Base-by-base conservation (phyloP, 2,797 vertebrate species). In the Acanthis flammea region DNA sequence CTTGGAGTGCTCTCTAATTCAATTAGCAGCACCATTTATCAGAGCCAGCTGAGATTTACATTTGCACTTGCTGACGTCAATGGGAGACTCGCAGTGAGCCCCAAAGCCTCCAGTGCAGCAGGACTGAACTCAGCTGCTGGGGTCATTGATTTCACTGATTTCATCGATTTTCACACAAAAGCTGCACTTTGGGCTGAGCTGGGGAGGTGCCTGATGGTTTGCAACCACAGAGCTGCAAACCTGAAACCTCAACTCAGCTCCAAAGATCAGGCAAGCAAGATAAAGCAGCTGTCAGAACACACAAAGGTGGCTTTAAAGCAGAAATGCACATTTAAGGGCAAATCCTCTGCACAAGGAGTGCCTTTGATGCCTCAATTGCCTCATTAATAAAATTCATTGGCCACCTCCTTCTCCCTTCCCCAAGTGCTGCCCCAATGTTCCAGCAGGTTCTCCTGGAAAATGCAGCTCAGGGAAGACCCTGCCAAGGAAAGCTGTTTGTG, bases 1-100 rank as follows among this genome's bases (percentile, higher is more conserved):
- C 97, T 97, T 44, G 55, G 82, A 96, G 96, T 91, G 90, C 95
- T 96, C 96, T 97, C 97, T 97, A 97, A 98, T 97, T 98, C 97
- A 97, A 97, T 98, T 97, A 98, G 91, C 96, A 96, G 96, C 86
- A 87, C 90, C 94, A 94, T 97, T 97, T 97, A 97, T 97, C 91
- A 95, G 96, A 89, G 96, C 90, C 75, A 86, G 88, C 86, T 83
- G 96, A 97, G 95, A 96, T 90, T 96, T 88, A 71, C 97, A 94
- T 97, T 95, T 95, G 96, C 91, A 75, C 96, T 96, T 45, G 87
- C 95, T 97, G 98, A 98, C 95, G 93, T 98, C 97, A 96, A 54
- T 37, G 84, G 35, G 96, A 95, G 97, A 83, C 92, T 80, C 9
- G 1, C 83, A 90, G 88, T 1, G 33, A 78, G 88, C 95, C 96